These are phyloP conservation scores for Drosophila quadrilineata DNA, from an alignment of 1,140 invertebrate species.

Conservation along the genomic window DNA sequence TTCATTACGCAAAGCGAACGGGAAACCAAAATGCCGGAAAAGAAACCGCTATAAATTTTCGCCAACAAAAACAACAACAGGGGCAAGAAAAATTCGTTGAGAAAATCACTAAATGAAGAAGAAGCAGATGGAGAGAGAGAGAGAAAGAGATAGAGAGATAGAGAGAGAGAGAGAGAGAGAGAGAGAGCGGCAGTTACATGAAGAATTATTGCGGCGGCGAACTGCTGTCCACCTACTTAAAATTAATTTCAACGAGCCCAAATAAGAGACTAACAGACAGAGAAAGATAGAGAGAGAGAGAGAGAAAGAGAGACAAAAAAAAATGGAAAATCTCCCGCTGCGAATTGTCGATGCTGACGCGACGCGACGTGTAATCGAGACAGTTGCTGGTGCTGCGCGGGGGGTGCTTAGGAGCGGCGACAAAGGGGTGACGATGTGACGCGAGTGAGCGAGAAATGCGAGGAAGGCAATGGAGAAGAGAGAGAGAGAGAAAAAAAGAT, in stretches of 20 bases:
- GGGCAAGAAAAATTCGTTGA: conserved; percentile 15
- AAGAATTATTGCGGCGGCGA: conserved; percentile 75
- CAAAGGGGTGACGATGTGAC: conserved; percentile 7
- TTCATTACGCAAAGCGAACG: conserved; percentile 66
- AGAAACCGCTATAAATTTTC: conserved; percentile 76
- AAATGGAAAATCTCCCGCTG: conserved; percentile 53
- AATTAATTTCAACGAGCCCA: conserved; percentile 68
- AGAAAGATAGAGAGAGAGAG: no score
- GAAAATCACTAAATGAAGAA: conserved; percentile 24
- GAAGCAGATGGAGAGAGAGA: conserved; percentile 1
- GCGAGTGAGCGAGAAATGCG: no score
- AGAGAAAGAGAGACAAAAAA: neutral
- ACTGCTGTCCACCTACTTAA: conserved; percentile 79
- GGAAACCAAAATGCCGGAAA: conserved; percentile 65
- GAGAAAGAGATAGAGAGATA: conserved; percentile 55
- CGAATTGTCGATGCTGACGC: conserved; percentile 34
- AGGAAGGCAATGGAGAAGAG: no score
- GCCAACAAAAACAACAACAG: conserved; percentile 37
- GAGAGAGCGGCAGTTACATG: conserved; percentile 58
- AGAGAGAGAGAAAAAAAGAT: no score
- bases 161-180: conserved; percentile 48
- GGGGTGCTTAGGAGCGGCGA: conserved; percentile 15
- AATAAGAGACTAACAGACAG: conserved; percentile 28
- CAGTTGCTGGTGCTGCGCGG: neutral
- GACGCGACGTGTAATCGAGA: conserved; percentile 32